Evolutionary conservation across 2,797 vertebrate genomes (phyloP), one percentile per base, ranked within the genome.

Genomic region (Sebastes umbrosus): DNA sequence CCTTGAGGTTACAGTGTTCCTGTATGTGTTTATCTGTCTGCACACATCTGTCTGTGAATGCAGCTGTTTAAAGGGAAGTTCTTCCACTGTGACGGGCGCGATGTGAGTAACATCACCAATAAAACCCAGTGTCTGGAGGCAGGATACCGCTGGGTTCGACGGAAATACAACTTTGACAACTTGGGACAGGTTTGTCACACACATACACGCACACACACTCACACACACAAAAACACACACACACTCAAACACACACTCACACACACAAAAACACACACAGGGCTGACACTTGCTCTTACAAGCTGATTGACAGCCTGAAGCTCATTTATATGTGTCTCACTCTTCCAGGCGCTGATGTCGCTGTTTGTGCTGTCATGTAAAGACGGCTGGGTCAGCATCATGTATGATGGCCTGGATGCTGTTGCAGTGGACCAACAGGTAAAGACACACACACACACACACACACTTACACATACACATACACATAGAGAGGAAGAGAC

Each of bases 11-110:
- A 81, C 54, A 75, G 36, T 73, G 58, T 54, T 75, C 34, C 25
- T 36, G 16, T 69, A 18, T 75, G 68, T 81, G 65, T 80, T 72
- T 25, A 50, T 84, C 22, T 57, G 54, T 70, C 66, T 70, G 73
- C 12, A 13, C 73, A 72, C 82, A 31, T 86, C 69, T 83, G 75
- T 85, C 60, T 71, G 59, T 87, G 55, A 77, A 14, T 81, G 59
- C 94, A 99, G 98, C 96, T 99, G 66, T 99, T 99, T 66, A 99
- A 99, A 94, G 98, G 98, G 72, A 99, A 99, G 86, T 99, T 99
- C 93, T 98, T 98, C 93, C 91, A 97, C 92, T 99, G 98, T 1
- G 97, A 98, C 2, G 98, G 97, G 0, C 76, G 92, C 2, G 96
- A 98, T 50, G 94, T 97, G n/a, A 97, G 94, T 62, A 97, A 98